phyloP scores from a whole-genome alignment of 2,888 invertebrate species.

The Dicroscelio sp. region DNA sequence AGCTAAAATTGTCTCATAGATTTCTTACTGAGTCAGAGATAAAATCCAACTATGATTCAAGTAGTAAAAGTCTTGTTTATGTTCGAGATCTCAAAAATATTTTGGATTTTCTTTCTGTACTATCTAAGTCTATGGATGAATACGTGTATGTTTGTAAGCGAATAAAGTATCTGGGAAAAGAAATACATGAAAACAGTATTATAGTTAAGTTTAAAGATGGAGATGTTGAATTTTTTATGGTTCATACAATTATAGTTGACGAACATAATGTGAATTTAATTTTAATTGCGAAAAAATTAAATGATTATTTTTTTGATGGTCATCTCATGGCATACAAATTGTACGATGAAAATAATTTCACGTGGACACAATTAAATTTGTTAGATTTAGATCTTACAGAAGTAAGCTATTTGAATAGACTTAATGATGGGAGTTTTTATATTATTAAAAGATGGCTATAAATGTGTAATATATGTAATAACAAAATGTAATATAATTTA shows the following conservation, averaged over 20 bases:
- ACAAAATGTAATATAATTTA: too few relatives aligned
- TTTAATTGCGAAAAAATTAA: constrained; percentile 24
- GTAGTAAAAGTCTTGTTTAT: not conserved
- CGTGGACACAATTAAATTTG: constrained; percentile 10
- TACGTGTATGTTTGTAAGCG: constrained; percentile 13
- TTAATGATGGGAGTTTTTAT: constrained; percentile 40
- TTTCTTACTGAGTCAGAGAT: constrained; percentile 53
- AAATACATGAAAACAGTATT: constrained; percentile 20
- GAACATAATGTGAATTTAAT: constrained; percentile 5
- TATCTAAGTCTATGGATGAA: not conserved
- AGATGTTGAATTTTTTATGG: constrained; percentile 20
- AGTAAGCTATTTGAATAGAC: constrained; percentile 34
- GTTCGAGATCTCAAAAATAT: constrained; percentile 22
- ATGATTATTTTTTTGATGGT: constrained; percentile 44
- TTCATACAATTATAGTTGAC: constrained; percentile 27
- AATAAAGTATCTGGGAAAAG: constrained; percentile 36
- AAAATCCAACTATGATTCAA: not conserved
- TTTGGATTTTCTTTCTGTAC: not conserved
- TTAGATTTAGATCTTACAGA: not conserved
- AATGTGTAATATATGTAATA: too few relatives aligned
- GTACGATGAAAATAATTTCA: constrained; percentile 17
- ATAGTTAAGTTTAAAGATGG: constrained; percentile 1
- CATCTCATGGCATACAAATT: constrained; percentile 59
- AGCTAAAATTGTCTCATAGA: constrained; percentile 63
- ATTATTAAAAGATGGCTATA: not conserved